phyloP scores from a whole-genome alignment of 2,888 invertebrate species.

The Bruchidius siliquastri region DNA sequence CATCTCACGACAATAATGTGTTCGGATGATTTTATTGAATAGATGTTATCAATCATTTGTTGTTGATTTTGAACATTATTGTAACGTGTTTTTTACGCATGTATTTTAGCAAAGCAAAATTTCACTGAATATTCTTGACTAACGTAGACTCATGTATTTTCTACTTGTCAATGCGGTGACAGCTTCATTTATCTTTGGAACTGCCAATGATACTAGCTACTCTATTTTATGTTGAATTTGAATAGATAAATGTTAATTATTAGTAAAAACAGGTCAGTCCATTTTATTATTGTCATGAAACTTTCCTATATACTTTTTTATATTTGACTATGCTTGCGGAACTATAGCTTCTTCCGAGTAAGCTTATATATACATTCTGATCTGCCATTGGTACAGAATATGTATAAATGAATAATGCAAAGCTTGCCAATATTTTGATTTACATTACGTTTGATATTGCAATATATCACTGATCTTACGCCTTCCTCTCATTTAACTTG shows the following conservation, averaged over 20 bases:
- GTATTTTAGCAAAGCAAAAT: background rate
- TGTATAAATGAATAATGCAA: background rate
- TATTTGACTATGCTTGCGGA: background rate
- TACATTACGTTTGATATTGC: background rate
- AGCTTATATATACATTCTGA: background rate
- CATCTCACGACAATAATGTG: too few relatives aligned
- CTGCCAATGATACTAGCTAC: background rate
- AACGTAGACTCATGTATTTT: background rate
- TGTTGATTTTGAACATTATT: too few relatives aligned
- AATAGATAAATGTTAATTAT: background rate
- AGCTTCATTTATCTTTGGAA: background rate
- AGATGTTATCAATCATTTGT: too few relatives aligned
- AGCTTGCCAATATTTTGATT: background rate
- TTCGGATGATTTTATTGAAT: too few relatives aligned
- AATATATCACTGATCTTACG: background rate
- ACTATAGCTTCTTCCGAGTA: background rate
- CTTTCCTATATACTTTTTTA: background rate
- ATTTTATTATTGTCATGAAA: background rate
- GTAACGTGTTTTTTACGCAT: too few relatives aligned
- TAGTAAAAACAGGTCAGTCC: background rate
- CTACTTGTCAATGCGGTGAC: too few relatives aligned
- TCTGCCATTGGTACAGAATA: background rate
- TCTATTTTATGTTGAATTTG: background rate
- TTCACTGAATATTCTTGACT: background rate
- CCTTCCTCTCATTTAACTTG: background rate